These are phyloP conservation scores for Hydrolagus colliei DNA, from an alignment of 2,797 vertebrate genomes.

Conservation along the genomic window DNA sequence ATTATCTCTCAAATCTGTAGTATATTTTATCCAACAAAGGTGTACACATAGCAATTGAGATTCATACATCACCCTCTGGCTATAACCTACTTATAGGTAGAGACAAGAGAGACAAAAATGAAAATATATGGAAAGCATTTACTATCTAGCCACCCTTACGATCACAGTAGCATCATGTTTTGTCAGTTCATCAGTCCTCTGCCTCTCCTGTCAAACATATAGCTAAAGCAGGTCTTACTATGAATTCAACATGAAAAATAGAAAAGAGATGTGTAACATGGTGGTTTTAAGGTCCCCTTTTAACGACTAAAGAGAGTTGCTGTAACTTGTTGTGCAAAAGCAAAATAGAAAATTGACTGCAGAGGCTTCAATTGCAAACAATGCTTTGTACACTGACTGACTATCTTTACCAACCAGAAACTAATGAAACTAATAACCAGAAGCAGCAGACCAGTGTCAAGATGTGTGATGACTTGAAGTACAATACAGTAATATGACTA, in stretches of 20 bases:
- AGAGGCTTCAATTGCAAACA: background rate
- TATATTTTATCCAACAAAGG: constrained; percentile 13
- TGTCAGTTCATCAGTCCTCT: constrained; percentile 17
- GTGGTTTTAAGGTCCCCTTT: background rate
- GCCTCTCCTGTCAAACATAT: background rate
- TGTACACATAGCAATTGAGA: constrained; percentile 1
- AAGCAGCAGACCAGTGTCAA: background rate
- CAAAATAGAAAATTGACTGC: constrained; percentile 12
- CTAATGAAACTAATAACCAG: too few relatives aligned
- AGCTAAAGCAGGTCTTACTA: constrained; percentile 6
- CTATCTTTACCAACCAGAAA: background rate
- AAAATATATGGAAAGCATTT: constrained; percentile 21
- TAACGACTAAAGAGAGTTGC: background rate
- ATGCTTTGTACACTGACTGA: background rate
- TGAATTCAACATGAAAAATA: constrained; percentile 24
- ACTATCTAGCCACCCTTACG: constrained; percentile 17
- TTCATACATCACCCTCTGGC: constrained; percentile 27
- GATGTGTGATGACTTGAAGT: background rate
- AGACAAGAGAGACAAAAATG: constrained; percentile 23
- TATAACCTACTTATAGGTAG: background rate
- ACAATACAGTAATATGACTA: background rate
- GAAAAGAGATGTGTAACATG: background rate
- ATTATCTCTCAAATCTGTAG: background rate
- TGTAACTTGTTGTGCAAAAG: constrained; percentile 4
- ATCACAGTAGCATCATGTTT: constrained; percentile 9